These are phyloP conservation scores for Netelia fuscicornis DNA, from an alignment of 2,888 invertebrate genomes.

Conservation along the genomic window DNA sequence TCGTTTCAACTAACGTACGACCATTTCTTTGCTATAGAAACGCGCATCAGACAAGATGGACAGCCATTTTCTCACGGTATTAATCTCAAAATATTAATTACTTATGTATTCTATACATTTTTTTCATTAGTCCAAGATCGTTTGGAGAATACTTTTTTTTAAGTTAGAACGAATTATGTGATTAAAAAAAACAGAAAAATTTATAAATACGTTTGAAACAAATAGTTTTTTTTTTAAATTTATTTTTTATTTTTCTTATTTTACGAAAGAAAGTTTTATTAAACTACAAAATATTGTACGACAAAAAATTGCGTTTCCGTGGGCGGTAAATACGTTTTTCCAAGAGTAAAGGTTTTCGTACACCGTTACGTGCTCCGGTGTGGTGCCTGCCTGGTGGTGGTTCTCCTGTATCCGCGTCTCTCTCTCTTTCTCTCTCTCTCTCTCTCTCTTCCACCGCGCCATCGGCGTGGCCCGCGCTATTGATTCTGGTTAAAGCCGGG, in stretches of 20 bases:
- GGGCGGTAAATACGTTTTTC: constrained; percentile 11
- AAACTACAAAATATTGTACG: not conserved
- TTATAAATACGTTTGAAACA: not conserved
- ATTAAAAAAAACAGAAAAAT: not conserved
- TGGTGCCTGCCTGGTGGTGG: constrained; percentile 54
- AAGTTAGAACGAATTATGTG: not conserved
- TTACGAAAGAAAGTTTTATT: not conserved
- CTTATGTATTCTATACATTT: constrained; percentile 27
- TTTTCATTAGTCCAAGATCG: not conserved
- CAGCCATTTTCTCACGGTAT: constrained; percentile 54
- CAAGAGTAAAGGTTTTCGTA: constrained; percentile 34
- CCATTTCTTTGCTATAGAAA: constrained; percentile 58
- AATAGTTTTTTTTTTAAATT: constrained; percentile 7
- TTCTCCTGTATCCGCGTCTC: constrained; percentile 58
- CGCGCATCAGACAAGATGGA: constrained; percentile 50
- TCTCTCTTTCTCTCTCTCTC: constrained; percentile 40
- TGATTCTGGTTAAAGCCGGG: constrained; percentile 81
- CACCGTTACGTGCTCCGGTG: constrained; percentile 57
- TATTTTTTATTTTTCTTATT: not conserved
- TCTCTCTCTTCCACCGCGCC: constrained; percentile 60
- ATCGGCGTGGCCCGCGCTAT: constrained; percentile 81
- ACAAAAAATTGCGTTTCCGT: constrained; percentile 12
- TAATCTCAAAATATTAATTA: constrained; percentile 52
- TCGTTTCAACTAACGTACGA: constrained; percentile 59
- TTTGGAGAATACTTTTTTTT: not conserved